Evolutionary conservation across 2,113 vertebrate genomes (phyloP), one percentile per base, ranked within the genome.

Genomic region (Xiphorhynchus elegans): DNA sequence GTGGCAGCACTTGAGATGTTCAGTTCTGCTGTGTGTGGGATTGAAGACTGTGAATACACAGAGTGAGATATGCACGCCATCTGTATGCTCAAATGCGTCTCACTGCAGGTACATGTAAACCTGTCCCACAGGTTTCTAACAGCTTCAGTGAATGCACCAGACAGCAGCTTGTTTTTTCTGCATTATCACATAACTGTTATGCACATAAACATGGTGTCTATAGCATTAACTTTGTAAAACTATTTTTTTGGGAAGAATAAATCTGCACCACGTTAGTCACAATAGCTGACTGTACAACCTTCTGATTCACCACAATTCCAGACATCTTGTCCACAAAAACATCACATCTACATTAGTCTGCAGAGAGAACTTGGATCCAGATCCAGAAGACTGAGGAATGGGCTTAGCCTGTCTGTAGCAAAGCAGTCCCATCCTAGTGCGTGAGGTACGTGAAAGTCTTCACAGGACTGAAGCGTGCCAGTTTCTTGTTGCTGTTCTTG

Each of bases 401-500:
- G 60, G 17, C 17, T 62, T 10, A 56, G 52, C 8, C 14, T 58
- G 16, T 16, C 29, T 66, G 11, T 56, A 50, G n/a, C 55, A 62
- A 46, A 84, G 46, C 33, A 50, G 75, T 26, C 3, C 4, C 33
- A 50, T 33, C 35, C 17, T 50, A 35, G 7, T 10, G 24, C 4
- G 1, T 11, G 76, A 81, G 60, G 11, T 17, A 13, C 1, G 3
- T 49, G 52, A 13, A 87, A 40, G 37, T 50, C 31, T 89, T 89
- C 64, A 24, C 9, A 37, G 50, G n/a, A 63, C 42, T 17, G 29
- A 78, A 68, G 9, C 20, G 21, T 62, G 19, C 28, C 31, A 13
- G 8, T 50, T 85, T 60, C 26, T 64, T 3, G 0, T 24, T 1
- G 1, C 24, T 5, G 1, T 37, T 33, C 16, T 8, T 55, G 13